Percentiles rank a stretch among this genome's conserved stretches.
phyloP scores from a whole-genome alignment of 2,888 invertebrate genomes.

The Resseliella maxima region DNA sequence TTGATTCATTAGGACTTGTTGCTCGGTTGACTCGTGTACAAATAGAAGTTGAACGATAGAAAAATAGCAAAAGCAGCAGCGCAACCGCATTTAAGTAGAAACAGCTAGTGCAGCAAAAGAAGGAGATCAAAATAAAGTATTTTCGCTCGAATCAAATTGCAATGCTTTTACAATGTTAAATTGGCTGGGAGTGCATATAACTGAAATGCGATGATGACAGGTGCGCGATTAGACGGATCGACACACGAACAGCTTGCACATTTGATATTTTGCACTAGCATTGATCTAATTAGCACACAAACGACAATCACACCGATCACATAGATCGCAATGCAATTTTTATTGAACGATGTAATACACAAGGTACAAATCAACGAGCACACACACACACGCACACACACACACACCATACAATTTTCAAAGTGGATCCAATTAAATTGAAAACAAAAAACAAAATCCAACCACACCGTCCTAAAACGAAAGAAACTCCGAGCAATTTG shows the following conservation, averaged over 20 bases:
- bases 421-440: constrained; percentile 35
- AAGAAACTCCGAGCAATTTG: constrained; percentile 13
- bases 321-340: neutral
- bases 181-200: constrained; percentile 32
- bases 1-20: neutral
- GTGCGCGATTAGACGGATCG: constrained; percentile 30
- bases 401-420: neutral
- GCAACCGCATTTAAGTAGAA: neutral
- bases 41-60: neutral
- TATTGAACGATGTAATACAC: neutral
- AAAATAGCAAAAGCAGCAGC: neutral
- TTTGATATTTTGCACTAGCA: constrained; percentile 44
- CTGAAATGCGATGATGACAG: constrained; percentile 30
- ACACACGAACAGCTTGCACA: neutral
- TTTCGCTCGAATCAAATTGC: too few relatives aligned
- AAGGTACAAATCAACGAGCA: neutral
- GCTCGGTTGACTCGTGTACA: neutral
- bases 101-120: too few relatives aligned
- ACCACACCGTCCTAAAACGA: too few relatives aligned
- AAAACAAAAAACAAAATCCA: neutral
- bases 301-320: too few relatives aligned
- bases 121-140: too few relatives aligned
- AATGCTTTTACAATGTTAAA: neutral
- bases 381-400: neutral
- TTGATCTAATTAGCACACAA: constrained; percentile 31